Conservation (phyloP, 1,140 invertebrate species). For the Halictus rubicundus region DNA sequence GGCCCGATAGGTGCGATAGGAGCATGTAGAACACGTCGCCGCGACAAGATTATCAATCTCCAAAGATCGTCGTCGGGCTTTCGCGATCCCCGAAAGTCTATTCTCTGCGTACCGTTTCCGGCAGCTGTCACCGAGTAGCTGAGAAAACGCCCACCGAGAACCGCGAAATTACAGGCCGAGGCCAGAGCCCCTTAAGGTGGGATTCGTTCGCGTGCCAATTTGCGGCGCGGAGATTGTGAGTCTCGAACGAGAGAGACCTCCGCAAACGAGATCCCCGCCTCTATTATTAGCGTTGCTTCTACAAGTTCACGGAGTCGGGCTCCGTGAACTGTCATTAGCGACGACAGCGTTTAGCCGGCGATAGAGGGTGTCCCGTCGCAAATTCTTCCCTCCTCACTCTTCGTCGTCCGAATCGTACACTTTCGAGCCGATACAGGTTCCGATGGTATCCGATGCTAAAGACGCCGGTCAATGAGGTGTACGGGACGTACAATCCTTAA, state of each 20-base stretch:
- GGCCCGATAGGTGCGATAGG: no score
- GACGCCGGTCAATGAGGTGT: no score
- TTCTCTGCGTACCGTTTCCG: neutral
- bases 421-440: no score
- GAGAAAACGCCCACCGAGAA: constrained; percentile 2
- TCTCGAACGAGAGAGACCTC: neutral
- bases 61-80: neutral
- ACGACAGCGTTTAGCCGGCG: neutral
- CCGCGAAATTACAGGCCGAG: constrained; percentile 35
- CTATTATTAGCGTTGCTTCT: constrained; percentile 27
- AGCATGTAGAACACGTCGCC: neutral
- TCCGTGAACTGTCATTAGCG: constrained; percentile 20
- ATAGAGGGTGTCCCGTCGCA: constrained; percentile 2
- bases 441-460: no score
- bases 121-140: neutral
- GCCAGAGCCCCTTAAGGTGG: neutral
- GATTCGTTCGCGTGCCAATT: constrained; percentile 44
- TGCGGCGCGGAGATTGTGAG: constrained; percentile 47
- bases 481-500: no score
- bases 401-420: no score
- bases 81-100: neutral
- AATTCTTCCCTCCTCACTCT: no score
- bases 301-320: constrained; percentile 14
- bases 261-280: constrained; percentile 20
- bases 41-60: constrained; percentile 14